A percentile compares a stretch with the other conserved stretches of the same genome.
These are phyloP conservation scores for Acromyrmex echinatior DNA, from an alignment of 1,140 invertebrate species.

Conservation along the genomic window DNA sequence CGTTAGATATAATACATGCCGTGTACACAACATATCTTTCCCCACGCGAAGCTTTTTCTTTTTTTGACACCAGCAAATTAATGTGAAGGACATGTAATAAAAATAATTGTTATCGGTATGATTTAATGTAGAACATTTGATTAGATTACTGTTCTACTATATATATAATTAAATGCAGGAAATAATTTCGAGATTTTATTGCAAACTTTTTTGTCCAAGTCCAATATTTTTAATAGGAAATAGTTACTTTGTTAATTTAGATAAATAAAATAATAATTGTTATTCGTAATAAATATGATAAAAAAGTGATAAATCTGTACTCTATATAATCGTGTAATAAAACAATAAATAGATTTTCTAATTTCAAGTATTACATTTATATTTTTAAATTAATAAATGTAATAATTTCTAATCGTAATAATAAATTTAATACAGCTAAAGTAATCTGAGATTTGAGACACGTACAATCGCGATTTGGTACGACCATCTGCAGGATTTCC, in stretches of 20 bases:
- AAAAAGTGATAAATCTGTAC: background rate
- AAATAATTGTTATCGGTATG: background rate
- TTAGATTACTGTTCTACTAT: background rate
- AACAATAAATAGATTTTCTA: background rate
- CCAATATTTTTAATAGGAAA: background rate
- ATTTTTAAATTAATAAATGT: background rate
- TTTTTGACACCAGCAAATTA: background rate
- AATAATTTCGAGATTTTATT: background rate
- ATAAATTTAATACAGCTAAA: background rate
- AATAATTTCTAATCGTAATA: background rate
- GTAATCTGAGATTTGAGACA: background rate
- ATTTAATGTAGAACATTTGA: background rate
- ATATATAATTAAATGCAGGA: background rate
- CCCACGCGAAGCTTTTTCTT: background rate
- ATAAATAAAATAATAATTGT: background rate
- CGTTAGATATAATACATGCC: background rate
- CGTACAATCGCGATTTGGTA: slow-evolving; percentile 2
- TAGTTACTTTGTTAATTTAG: background rate
- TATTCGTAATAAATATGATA: background rate
- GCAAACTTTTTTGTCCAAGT: background rate
- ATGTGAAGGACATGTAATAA: background rate
- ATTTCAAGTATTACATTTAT: background rate
- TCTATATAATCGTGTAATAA: background rate
- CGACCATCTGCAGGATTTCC: slow-evolving; percentile 17
- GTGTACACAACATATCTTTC: background rate